Base-by-base conservation (phyloP, 2,888 invertebrate species). In the Limnephilus rhombicus region DNA sequence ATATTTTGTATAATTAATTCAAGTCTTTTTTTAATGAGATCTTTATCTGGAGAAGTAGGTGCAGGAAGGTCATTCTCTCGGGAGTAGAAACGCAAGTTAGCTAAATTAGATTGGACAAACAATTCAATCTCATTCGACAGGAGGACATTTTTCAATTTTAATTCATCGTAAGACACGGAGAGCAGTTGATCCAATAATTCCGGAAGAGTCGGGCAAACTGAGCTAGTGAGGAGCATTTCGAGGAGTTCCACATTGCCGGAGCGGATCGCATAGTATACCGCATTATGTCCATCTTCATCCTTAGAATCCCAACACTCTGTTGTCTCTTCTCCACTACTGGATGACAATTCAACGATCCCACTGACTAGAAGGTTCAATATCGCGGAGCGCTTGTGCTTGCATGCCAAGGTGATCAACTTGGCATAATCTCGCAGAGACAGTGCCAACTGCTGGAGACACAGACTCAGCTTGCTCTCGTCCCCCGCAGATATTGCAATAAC, bases 51-150 rank as follows among this genome's bases (percentile, higher is more conserved):
- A 18, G 13, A 5, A 18, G 31, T 29, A 31, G 83, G 37, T 18
- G 83, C 0, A 18, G 31, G 83, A 5, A 34, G 18, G 11, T 34
- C 83, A 24, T 86, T 45, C 2, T 49, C 49, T 41, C 29, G 15
- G 49, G 49, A 83, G 45, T 49, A 86, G 86, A 86, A 86, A 31
- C 86, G 45, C n/a, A 86, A n/a, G 13, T 49, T 49, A 24, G 45
- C 15, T 24, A 86, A 29, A 11, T 53, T 45, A 49, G 29, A 29
- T 41, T 86, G 86, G n/a, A 86, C 41, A 86, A 86, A 86, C 31
- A 86, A 49, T 29, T 86, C 86, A 53, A 86, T 86, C 29, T 86
- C 86, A 31, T 45, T 13, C 86, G 53, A 86, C 24, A 86, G 11
- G 4, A 49, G 49, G n/a, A 86, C 86, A 86, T 86, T 86, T 49